phyloP scores from a whole-genome alignment of 1,140 invertebrate species.

The Calycopis cecrops region DNA sequence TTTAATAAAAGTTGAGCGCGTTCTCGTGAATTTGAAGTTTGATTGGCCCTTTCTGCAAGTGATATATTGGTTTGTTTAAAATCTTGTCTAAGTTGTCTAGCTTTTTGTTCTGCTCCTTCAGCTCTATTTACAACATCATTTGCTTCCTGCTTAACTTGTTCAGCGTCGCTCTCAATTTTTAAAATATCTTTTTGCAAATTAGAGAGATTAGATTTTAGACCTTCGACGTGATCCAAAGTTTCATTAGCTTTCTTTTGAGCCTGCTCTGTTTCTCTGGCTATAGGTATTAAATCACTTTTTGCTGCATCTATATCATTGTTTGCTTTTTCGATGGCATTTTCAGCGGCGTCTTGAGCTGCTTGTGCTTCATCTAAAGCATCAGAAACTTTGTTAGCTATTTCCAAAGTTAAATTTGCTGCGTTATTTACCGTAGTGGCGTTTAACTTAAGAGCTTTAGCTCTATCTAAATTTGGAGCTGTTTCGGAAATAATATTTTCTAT shows the following conservation, averaged over 20 bases:
- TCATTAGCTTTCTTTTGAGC: conserved; percentile 84
- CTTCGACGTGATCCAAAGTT: conserved; percentile 81
- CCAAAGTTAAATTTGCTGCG: conserved; percentile 76
- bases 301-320: conserved; percentile 86
- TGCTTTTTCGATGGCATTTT: conserved; percentile 86
- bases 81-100: conserved; percentile 57
- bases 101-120: conserved; percentile 64
- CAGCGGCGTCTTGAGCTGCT: conserved; percentile 85
- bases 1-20: conserved; percentile 84
- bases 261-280: conserved; percentile 81
- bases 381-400: conserved; percentile 76
- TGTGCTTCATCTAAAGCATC: conserved; percentile 80
- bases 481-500: conserved; percentile 92
- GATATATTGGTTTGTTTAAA: conserved; percentile 65
- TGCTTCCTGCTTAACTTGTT: conserved; percentile 76
- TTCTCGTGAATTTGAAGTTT: conserved; percentile 77
- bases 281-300: conserved; percentile 81
- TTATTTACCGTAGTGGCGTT: conserved; percentile 87
- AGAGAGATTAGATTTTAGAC: conserved; percentile 80
- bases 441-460: conserved; percentile 84
- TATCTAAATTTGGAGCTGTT: conserved; percentile 85
- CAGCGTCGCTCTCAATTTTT: conserved; percentile 81
- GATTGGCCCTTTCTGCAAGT: conserved; percentile 64
- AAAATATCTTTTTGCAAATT: conserved; percentile 85
- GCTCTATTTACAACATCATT: conserved; percentile 68